Evolutionary conservation across 2,797 vertebrate genomes (phyloP), one percentile per base, ranked within the genome.

Genomic region (Macrochelys suwanniensis): DNA sequence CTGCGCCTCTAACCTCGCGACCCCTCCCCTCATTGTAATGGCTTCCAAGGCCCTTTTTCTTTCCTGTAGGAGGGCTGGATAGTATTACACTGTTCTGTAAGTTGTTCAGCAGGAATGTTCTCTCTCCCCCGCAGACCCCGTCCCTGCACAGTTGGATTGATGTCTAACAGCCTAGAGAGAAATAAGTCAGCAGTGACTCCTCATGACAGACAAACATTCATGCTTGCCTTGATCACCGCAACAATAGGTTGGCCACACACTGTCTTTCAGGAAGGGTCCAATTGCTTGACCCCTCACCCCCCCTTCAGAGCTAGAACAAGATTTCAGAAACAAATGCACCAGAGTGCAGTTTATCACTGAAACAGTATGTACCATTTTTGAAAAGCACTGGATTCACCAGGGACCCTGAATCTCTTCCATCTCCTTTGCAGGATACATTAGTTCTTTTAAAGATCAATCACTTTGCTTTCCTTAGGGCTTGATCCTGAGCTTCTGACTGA

Each of bases 401-500:
- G 78, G 45, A 65, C 37, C 53, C 77, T 4, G 50, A 91, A 9
- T 6, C 3, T 89, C 42, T 80, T 88, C 28, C 83, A 25, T 82
- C 50, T 57, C 19, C n/a, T 31, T 59, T 3, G 65, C 26, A 0
- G 1, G 26, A 49, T 82, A 25, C 15, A 56, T 1, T 1, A 1
- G 5, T 31, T 89, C 90, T 88, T 84, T 9, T 37, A 76, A 56
- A 89, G 42, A 92, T 11, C 50, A 81, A 25, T n/a, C 0, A 1
- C n/a, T 49, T 51, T 82, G 19, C 49, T 92, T 94, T 21, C 6
- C 47, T 59, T 83, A 47, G 3, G 84, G 65, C 4, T 84, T 89
- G 94, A 94, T 25, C 81, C 11, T 88, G 7, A 71, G 23, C 23
- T 26, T 91, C 23, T 89, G 45, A 77, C 9, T 84, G 37, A 92